phyloP scores from a whole-genome alignment of 2,797 vertebrate genomes.

The Spatula versicolor region DNA sequence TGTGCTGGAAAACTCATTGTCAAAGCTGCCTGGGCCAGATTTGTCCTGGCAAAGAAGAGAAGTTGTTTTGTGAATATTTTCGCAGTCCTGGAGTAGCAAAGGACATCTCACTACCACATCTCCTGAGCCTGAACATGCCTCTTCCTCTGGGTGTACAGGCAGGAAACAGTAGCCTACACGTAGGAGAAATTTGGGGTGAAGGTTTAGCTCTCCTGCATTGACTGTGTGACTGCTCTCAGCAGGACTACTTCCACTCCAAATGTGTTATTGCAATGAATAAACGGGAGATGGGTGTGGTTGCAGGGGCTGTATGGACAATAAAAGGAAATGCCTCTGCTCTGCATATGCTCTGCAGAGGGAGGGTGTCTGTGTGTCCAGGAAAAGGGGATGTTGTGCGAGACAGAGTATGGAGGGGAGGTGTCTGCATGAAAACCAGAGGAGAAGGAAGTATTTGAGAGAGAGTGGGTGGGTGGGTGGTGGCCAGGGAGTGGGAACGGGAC shows the following conservation, averaged over 20 bases:
- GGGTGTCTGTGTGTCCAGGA: neutral
- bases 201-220: neutral
- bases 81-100: neutral
- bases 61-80: neutral
- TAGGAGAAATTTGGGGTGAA: neutral
- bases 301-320: constrained; percentile 22
- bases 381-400: neutral
- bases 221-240: neutral
- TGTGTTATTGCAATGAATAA: neutral
- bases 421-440: neutral
- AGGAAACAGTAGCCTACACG: neutral
- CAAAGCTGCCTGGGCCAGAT: neutral
- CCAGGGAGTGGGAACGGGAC: neutral
- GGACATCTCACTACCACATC: neutral
- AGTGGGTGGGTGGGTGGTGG: neutral
- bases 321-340: constrained; percentile 55
- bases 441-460: neutral
- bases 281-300: constrained; percentile 13
- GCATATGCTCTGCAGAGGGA: constrained; percentile 1
- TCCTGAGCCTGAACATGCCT: neutral
- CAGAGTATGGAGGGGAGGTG: neutral
- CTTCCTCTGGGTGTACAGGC: neutral
- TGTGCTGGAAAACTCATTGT: neutral
- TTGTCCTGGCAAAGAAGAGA: neutral
- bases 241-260: neutral